phyloP scores from a whole-genome alignment of 2,797 vertebrate genomes.

The Triplophysa yarkandensis region DNA sequence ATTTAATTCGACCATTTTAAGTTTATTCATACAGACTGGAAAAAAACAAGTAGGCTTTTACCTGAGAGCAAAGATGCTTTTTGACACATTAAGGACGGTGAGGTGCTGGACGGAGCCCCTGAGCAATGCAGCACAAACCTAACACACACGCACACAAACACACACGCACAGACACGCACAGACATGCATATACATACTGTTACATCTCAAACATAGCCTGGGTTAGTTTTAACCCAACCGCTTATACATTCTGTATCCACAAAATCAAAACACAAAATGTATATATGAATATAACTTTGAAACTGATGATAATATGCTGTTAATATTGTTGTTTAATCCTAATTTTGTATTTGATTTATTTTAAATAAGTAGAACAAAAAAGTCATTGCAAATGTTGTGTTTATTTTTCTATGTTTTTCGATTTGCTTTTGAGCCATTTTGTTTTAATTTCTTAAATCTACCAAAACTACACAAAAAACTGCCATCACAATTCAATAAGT shows the following conservation, averaged over 20 bases:
- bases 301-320: not conserved
- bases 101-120: slow-evolving; percentile 89
- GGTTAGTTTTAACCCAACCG: not conserved
- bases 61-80: slow-evolving; percentile 92
- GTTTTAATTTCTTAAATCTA: too few species aligned
- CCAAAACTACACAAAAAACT: too few species aligned
- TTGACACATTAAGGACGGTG: slow-evolving; percentile 87
- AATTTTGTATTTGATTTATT: not conserved
- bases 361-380: not conserved
- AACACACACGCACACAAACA: slow-evolving; percentile 37
- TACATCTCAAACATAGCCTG: not conserved
- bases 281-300: not conserved
- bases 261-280: too few species aligned
- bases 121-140: slow-evolving; percentile 92
- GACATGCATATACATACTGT: too few species aligned
- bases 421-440: too few species aligned
- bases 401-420: too few species aligned
- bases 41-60: slow-evolving; percentile 57
- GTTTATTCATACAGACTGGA: too few species aligned
- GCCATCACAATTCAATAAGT: too few species aligned
- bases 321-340: not conserved
- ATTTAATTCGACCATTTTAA: too few species aligned
- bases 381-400: too few species aligned
- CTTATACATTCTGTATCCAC: not conserved
- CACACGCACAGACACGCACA: slow-evolving; percentile 35